phyloP scores from a whole-genome alignment of 2,888 invertebrate species.

The Plagiodera versicolora region DNA sequence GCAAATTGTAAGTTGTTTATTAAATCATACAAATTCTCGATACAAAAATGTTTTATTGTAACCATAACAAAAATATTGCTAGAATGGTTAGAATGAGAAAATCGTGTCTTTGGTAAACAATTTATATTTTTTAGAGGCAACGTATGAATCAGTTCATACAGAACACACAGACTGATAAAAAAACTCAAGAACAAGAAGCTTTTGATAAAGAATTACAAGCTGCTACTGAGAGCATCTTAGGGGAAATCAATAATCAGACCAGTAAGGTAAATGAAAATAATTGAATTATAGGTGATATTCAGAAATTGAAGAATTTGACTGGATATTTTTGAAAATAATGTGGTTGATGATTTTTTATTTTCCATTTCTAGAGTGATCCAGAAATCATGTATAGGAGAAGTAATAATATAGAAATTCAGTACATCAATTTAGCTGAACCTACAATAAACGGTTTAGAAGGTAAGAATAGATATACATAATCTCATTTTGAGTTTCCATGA shows the following conservation, averaged over 20 bases:
- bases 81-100: no score
- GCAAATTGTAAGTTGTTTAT: conserved; percentile 63
- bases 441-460: conserved; percentile 48
- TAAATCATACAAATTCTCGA: no score
- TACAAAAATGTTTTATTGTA: no score
- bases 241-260: conserved; percentile 35
- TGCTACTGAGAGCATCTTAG: conserved; percentile 60
- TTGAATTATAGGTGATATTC: no score
- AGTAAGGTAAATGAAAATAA: conserved; percentile 25
- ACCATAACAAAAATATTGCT: no score
- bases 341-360: background rate
- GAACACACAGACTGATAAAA: conserved; percentile 46
- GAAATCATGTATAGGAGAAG: conserved; percentile 8
- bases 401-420: conserved; percentile 48
- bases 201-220: conserved; percentile 58
- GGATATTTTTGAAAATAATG: no score
- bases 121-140: conserved; percentile 57
- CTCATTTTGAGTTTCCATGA: background rate
- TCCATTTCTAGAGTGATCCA: conserved; percentile 21
- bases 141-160: conserved; percentile 60
- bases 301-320: no score
- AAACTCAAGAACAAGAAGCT: conserved; percentile 49
- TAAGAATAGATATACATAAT: conserved; percentile 30
- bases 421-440: conserved; percentile 48
- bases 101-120: no score